Percentiles rank a stretch among this genome's conserved stretches.
These are phyloP conservation scores for Crepidodera aurea DNA, from an alignment of 2,888 invertebrate genomes.

Conservation along the genomic window DNA sequence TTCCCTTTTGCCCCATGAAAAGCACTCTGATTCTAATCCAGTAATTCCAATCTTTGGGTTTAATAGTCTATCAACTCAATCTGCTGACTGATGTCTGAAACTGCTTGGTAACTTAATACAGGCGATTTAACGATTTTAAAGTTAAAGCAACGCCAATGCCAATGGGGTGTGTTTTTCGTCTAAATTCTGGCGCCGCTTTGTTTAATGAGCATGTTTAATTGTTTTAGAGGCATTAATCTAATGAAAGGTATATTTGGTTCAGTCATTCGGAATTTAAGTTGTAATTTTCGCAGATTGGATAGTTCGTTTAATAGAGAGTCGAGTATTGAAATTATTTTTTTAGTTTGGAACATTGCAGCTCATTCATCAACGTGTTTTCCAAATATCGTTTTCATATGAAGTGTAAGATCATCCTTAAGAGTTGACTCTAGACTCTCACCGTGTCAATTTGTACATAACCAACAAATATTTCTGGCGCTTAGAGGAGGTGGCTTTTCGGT, in stretches of 20 bases:
- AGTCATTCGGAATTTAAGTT: neutral
- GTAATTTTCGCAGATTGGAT: too few species aligned
- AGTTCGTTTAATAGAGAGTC: too few species aligned
- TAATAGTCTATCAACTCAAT: conserved; percentile 18
- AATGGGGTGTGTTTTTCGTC: conserved; percentile 4
- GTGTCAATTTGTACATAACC: too few species aligned
- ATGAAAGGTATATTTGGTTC: neutral
- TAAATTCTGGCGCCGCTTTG: neutral
- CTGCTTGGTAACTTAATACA: conserved; percentile 14
- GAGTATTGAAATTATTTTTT: too few species aligned
- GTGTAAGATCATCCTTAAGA: too few species aligned
- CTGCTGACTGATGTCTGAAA: conserved; percentile 11
- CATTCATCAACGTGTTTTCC: too few species aligned
- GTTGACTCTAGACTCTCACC: too few species aligned
- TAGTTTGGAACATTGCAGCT: too few species aligned
- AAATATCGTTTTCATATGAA: too few species aligned
- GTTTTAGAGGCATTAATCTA: neutral
- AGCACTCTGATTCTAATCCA: neutral
- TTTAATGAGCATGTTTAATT: conserved; percentile 12
- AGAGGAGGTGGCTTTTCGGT: too few species aligned
- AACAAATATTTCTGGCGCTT: too few species aligned
- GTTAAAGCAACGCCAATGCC: conserved; percentile 1
- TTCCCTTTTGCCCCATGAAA: neutral
- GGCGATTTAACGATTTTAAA: conserved; percentile 14
- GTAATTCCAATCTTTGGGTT: conserved; percentile 9